Evolutionary conservation across 2,797 vertebrate species (phyloP), one percentile per base, ranked within the genome.

Genomic region (Leuciscus waleckii): DNA sequence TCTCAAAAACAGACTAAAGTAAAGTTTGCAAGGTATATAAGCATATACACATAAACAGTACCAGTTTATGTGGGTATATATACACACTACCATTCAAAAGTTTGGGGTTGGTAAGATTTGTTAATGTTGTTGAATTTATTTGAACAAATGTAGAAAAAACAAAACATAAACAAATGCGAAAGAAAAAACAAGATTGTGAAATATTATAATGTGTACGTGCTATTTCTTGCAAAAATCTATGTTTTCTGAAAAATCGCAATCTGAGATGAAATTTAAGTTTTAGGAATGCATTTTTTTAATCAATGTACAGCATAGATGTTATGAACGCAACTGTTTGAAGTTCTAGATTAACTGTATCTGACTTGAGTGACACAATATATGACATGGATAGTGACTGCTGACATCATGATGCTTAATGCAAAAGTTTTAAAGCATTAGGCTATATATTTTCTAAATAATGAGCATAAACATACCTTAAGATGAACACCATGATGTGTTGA

Each of bases 401-500:
- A 56, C 73, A 75, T 35, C 71, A 7, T 35, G 51, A 56, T 5
- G 13, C 19, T 37, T 39, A 35, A 35, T 35, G 35, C 35, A 35
- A 35, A 35, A 5, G 35, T 35, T 35, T 35, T 35, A 58, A 77
- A 77, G 21, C 51, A 23, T 21, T 39, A 58, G 21, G 51, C 32
- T 56, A 56, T 37, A 39, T 76, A 35, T 58, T 58, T 76, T 76
- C 74, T 16, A 76, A 76, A 37, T 56, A 56, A 56, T 56, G 7
- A 37, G 32, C 7, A 39, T n/a, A 39, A 77, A 39, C 51, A 39
- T 39, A 32, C 39, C 54, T 61, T 39, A 58, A 77, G 23, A 58
- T 61, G 54, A 8, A 61, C 75, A 61, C n/a, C 35, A 61, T 41
- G 56, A 37, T 39, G 8, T 58, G 1, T 23, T 56, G 73, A 26